A percentile compares a stretch with the other conserved stretches of the same genome.
These are phyloP conservation scores for Petrocephalus microphthalmus DNA, from an alignment of 2,113 vertebrate genomes.

Conservation along the genomic window DNA sequence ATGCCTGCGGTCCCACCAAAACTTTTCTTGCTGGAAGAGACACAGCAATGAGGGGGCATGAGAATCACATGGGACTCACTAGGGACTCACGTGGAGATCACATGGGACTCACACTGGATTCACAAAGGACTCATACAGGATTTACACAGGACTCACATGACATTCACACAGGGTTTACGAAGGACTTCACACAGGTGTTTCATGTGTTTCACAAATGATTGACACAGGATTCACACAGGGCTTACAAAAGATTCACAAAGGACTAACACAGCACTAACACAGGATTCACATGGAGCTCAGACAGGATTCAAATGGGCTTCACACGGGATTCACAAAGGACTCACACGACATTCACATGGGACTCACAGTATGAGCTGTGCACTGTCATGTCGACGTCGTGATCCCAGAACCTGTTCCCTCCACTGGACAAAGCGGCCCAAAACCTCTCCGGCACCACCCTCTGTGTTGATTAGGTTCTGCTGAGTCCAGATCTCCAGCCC, in stretches of 20 bases:
- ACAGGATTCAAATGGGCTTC: no score
- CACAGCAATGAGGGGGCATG: neutral
- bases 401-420: constrained; percentile 77
- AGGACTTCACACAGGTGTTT: neutral
- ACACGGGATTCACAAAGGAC: neutral
- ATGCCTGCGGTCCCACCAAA: constrained; percentile 94
- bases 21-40: constrained; percentile 68
- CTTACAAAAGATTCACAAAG: neutral
- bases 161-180: neutral
- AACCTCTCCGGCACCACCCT: constrained; percentile 79
- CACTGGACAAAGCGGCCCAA: constrained; percentile 86
- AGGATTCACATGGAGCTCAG: neutral
- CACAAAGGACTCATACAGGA: neutral
- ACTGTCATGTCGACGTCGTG: constrained; percentile 80
- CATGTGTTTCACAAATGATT: neutral
- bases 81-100: neutral
- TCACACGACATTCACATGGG: neutral
- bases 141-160: neutral
- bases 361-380: constrained; percentile 88
- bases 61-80: neutral
- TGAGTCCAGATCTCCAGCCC: constrained; percentile 87
- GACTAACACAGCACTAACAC: neutral
- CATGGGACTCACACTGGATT: no score
- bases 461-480: constrained; percentile 67
- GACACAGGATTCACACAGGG: neutral